Base-by-base conservation (phyloP, 2,113 vertebrate genomes). In the Microcebus tavaratra region DNA sequence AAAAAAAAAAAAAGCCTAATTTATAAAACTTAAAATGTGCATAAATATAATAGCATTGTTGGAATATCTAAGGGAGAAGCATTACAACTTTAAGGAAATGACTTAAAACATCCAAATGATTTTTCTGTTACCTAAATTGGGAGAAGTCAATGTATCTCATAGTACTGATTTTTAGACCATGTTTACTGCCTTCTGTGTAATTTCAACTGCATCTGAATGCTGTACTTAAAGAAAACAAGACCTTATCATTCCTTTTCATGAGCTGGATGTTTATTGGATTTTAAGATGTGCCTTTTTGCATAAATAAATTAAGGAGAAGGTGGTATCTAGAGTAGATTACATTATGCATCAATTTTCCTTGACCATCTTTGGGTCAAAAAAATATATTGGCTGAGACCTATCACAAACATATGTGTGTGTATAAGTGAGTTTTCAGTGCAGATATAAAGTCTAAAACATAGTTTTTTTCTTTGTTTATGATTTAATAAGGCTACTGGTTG, bases 371-470 rank as follows among this genome's bases (percentile, higher is more conserved):
- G 45, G 88, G 53, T 91, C 39, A 94, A 76, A 91, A 13, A 89
- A 95, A 93, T 88, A 21, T 73, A 59, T 95, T 96, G 94, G 29
- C 65, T 88, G 11, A 90, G 61, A 59, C 94, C n/a, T 96, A 82
- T 93, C 76, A 90, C 39, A 57, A 89, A 8, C 42, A 73, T 82
- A 95, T 27, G 3, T 85, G 87, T 72, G 55, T 18, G 31, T 39
- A 27, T 48, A 15, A 36, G 11, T 39, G 5, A 67, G 6, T 79
- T 36, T 57, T 36, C 0, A 95, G 84, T 87, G 36, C 72, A 89
- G 61, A 67, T 96, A 79, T 95, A 90, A 93, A 92, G 48, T 55
- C 20, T 72, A 86, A 73, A 95, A 70, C 4, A 94, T 59, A 45
- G 57, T 48, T 81, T 76, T 67, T 67, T 48, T 9, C 5, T 97